Evolutionary conservation across 2,888 invertebrate species (phyloP).

Genomic region (Galeruca laticollis): DNA sequence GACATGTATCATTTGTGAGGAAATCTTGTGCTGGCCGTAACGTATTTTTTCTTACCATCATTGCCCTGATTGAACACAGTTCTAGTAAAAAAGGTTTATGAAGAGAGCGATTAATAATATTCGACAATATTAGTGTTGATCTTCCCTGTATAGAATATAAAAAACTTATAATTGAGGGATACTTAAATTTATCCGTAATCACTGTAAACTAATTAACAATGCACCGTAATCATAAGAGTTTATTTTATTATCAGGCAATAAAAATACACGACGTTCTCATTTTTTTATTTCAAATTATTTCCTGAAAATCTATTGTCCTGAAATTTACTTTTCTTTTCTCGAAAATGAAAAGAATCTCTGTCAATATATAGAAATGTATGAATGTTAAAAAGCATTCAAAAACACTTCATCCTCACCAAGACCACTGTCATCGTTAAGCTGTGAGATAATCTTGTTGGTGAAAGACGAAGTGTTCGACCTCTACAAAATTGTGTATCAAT

Average conservation of each 20-base stretch:
- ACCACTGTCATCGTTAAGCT: too few relatives aligned
- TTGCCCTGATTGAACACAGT: too few relatives aligned
- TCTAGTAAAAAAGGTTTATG: too few relatives aligned
- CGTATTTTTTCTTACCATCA: too few relatives aligned
- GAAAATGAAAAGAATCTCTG: neutral
- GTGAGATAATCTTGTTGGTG: too few relatives aligned
- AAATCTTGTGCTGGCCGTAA: too few relatives aligned
- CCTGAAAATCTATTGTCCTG: conserved; percentile 21
- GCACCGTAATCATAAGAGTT: conserved; percentile 66
- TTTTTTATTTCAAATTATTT: conserved; percentile 20
- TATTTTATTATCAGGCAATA: conserved; percentile 53
- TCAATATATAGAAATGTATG: neutral
- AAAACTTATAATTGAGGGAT: neutral
- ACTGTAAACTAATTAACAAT: conserved; percentile 61
- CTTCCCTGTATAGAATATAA: neutral
- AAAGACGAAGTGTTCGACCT: too few relatives aligned
- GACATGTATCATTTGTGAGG: too few relatives aligned
- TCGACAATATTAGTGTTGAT: neutral
- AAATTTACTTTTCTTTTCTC: neutral
- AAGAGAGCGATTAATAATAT: neutral
- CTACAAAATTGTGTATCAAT: too few relatives aligned
- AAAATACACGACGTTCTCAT: conserved; percentile 34
- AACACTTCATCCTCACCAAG: too few relatives aligned
- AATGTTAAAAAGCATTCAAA: too few relatives aligned
- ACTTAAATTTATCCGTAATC: conserved; percentile 33